These are phyloP conservation scores for Toxotes chatareus DNA, from an alignment of 2,113 vertebrate species.

Conservation along the genomic window DNA sequence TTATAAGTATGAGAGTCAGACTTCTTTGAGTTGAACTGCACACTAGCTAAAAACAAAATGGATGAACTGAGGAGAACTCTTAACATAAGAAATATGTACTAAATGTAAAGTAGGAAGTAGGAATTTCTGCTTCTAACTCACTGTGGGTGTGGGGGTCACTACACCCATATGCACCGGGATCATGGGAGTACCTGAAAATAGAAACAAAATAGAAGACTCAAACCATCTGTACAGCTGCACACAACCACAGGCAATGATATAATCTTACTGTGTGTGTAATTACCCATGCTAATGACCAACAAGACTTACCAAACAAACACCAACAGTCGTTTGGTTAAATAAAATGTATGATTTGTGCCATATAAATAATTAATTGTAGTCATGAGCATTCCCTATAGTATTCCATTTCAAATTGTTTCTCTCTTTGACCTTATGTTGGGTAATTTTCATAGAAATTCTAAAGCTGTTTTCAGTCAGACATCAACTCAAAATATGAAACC, in stretches of 20 bases:
- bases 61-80: background rate
- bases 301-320: background rate
- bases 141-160: constrained; percentile 93
- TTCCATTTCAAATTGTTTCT: background rate
- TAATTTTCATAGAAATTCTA: no score
- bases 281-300: background rate
- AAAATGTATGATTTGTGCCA: no score
- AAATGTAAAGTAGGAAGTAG: background rate
- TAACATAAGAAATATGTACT: background rate
- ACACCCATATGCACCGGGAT: constrained; percentile 99
- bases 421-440: background rate
- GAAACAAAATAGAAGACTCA: background rate
- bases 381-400: no score
- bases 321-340: no score
- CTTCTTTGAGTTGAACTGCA: background rate
- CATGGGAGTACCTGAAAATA: constrained; percentile 92
- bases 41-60: background rate
- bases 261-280: background rate
- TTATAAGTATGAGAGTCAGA: background rate
- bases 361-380: no score
- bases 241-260: background rate
- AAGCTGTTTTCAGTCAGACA: no score
- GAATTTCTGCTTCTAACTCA: constrained; percentile 65
- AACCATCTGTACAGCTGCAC: background rate
- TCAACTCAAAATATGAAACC: no score